Conservation (phyloP, 2,113 vertebrate species). For the Madoqua kirkii region DNA sequence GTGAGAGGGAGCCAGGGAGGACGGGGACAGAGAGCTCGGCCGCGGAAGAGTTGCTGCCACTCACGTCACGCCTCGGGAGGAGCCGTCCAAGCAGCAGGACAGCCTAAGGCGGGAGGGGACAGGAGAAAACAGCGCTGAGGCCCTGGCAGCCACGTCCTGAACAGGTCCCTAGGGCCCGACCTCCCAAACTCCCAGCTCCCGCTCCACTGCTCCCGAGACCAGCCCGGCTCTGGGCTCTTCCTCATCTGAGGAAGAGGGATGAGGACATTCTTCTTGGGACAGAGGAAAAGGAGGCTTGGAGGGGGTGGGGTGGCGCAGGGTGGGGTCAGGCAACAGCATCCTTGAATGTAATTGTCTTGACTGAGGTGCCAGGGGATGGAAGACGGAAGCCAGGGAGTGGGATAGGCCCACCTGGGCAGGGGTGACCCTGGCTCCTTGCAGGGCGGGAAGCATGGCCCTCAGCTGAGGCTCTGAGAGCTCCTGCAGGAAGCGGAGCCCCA, state of each 20-base stretch:
- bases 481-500: conserved; percentile 85
- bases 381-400: background rate
- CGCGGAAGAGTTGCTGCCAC: conserved; percentile 35
- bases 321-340: background rate
- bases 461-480: conserved; percentile 81
- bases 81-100: conserved; percentile 83
- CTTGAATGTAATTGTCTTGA: background rate
- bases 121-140: background rate
- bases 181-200: background rate
- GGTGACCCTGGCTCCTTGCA: conserved; percentile 77
- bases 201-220: background rate
- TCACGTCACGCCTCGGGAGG: conserved; percentile 83
- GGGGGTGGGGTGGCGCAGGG: accelerated
- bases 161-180: background rate
- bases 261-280: background rate
- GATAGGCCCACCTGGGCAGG: conserved; percentile 83
- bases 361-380: background rate
- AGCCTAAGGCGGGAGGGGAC: conserved; percentile 77
- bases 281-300: background rate
- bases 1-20: background rate
- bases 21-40: background rate
- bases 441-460: conserved; percentile 80
- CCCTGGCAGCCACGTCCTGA: background rate
- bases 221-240: background rate
- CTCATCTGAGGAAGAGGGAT: background rate